Conservation (phyloP, 2,888 invertebrate genomes). For the Ommatoiulus sabulosus region DNA sequence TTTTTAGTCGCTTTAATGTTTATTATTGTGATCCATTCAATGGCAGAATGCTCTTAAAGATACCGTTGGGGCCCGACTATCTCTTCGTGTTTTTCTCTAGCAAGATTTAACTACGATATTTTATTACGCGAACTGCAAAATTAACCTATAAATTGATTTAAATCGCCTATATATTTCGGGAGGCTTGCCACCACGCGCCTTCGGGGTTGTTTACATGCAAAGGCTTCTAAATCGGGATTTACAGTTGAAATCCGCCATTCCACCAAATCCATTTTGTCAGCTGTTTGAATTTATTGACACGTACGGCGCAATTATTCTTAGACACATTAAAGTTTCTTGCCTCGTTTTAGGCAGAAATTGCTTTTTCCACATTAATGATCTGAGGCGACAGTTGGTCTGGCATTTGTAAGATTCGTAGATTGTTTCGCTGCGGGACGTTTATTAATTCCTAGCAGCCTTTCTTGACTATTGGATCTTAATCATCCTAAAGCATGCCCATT, state of each 20-base stretch:
- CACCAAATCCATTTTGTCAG: neutral
- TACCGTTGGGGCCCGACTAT: constrained; percentile 9
- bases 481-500: neutral
- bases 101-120: neutral
- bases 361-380: neutral
- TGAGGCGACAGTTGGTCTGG: constrained; percentile 27
- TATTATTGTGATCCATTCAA: constrained; percentile 30
- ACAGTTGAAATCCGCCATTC: neutral
- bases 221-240: neutral
- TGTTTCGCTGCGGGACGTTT: neutral
- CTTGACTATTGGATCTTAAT: constrained; percentile 13
- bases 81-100: neutral
- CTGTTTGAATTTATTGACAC: neutral
- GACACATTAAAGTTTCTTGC: neutral
- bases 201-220: neutral
- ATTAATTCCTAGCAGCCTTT: neutral
- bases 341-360: neutral
- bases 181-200: neutral
- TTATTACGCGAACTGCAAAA: neutral
- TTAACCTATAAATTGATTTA: constrained; percentile 10
- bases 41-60: constrained; percentile 29
- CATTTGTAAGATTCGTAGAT: neutral
- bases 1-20: constrained; percentile 16
- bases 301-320: neutral
- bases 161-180: neutral